A percentile compares a stretch with the other conserved stretches of the same genome.
Evolutionary conservation across 2,797 vertebrate species (phyloP).

Genomic region (Schizopygopsis pylzovi): DNA sequence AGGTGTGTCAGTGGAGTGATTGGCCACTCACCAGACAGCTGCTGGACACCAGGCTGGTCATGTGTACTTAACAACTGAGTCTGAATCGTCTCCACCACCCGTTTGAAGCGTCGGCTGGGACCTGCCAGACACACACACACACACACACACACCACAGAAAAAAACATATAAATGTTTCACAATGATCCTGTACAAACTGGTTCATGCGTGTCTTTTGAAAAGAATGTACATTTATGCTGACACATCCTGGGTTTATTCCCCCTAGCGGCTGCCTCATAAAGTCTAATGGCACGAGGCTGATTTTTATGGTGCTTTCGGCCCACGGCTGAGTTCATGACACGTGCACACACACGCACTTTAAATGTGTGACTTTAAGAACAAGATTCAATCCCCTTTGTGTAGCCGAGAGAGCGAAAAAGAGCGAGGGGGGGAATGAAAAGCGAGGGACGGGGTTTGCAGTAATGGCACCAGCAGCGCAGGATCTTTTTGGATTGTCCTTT

Average conservation of each 20-base stretch:
- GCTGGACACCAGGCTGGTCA: constrained; percentile 92
- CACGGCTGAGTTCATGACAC: constrained; percentile 41
- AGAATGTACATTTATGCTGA: constrained; percentile 42
- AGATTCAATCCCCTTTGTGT: constrained; percentile 35
- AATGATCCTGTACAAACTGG: neutral
- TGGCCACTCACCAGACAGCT: constrained; percentile 89
- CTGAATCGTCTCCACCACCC: constrained; percentile 99
- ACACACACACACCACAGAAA: constrained; percentile 51
- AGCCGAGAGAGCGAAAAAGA: constrained; percentile 9
- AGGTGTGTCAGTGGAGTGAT: constrained; percentile 46
- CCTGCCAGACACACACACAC: constrained; percentile 74
- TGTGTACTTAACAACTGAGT: constrained; percentile 94
- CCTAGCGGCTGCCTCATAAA: constrained; percentile 56
- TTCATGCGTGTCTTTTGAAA: constrained; percentile 27
- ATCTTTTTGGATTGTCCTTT: constrained; percentile 53
- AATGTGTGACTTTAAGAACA: constrained; percentile 39
- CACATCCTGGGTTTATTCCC: constrained; percentile 49
- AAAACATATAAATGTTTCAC: constrained; percentile 10
- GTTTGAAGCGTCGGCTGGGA: constrained; percentile 98
- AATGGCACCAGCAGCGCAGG: constrained; percentile 32
- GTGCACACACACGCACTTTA: constrained; percentile 33
- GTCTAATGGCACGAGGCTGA: constrained; percentile 53
- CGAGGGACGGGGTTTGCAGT: constrained; percentile 4
- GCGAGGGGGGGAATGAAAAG: constrained; percentile 1
- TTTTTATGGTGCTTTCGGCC: constrained; percentile 46